Conservation (phyloP, 2,888 invertebrate species). For the Lasiommata megera region DNA sequence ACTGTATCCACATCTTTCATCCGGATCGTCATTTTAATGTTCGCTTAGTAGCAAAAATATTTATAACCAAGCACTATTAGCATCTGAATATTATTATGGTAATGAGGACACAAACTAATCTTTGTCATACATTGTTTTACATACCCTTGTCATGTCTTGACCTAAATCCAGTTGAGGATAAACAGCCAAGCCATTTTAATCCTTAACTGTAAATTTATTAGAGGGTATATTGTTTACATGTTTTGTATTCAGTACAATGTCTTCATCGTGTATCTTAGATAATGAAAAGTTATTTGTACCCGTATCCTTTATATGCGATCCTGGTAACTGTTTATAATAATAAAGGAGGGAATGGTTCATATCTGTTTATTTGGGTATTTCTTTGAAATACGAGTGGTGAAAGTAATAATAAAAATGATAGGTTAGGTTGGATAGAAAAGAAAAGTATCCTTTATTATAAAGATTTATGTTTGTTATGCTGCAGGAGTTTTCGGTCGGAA, state of each 20-base stretch:
- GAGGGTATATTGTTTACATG: conserved; percentile 7
- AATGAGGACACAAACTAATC: conserved; percentile 21
- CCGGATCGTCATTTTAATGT: neutral
- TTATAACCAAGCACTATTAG: conserved; percentile 18
- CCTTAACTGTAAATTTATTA: conserved; percentile 10
- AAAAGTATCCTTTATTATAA: no score
- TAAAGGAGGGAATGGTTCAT: conserved; percentile 4
- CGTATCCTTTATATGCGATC: conserved; percentile 16
- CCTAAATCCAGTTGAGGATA: conserved; percentile 19
- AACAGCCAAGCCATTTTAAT: conserved; percentile 15
- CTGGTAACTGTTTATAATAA: conserved; percentile 3
- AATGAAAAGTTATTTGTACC: conserved; percentile 30
- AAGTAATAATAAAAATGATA: neutral
- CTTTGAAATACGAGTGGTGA: neutral
- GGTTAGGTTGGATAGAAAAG: neutral
- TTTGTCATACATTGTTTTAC: conserved; percentile 23
- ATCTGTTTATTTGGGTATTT: neutral
- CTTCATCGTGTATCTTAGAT: conserved; percentile 29
- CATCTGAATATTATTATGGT: conserved; percentile 18
- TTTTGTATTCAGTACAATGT: conserved; percentile 24
- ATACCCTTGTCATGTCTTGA: conserved; percentile 21
- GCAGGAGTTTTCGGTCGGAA: no score
- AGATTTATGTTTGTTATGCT: no score
- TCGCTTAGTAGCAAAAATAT: neutral
- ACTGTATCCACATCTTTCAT: no score